Evolutionary conservation across 2,797 vertebrate genomes (phyloP).

Genomic region (Remorina albescens): DNA sequence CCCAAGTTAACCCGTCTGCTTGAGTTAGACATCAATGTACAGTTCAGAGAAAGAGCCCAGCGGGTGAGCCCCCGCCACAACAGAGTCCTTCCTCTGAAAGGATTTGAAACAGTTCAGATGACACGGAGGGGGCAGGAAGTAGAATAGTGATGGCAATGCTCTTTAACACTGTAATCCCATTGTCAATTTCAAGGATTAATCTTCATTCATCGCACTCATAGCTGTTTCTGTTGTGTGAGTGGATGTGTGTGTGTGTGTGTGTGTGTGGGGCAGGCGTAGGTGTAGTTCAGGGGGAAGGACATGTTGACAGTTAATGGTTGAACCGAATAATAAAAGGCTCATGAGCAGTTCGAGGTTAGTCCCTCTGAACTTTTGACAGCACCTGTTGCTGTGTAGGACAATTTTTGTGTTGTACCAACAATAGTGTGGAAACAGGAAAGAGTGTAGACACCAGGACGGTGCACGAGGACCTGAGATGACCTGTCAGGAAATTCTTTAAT

Average conservation of each 20-base stretch:
- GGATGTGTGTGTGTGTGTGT: slow-evolving; percentile 37
- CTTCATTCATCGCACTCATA: slow-evolving; percentile 67
- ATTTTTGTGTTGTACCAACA: slow-evolving; percentile 62
- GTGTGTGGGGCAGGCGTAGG: neutral
- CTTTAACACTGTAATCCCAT: slow-evolving; percentile 77
- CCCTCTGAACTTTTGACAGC: slow-evolving; percentile 39
- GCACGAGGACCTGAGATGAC: slow-evolving; percentile 29
- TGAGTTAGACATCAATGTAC: slow-evolving; percentile 67
- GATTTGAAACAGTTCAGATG: slow-evolving; percentile 79
- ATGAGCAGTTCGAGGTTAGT: slow-evolving; percentile 54
- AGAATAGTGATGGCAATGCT: slow-evolving; percentile 60
- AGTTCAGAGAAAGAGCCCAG: slow-evolving; percentile 74
- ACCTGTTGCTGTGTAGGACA: slow-evolving; percentile 50
- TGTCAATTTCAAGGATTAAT: slow-evolving; percentile 72
- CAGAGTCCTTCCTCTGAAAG: slow-evolving; percentile 73
- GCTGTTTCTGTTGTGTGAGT: slow-evolving; percentile 41
- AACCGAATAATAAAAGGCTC: slow-evolving; percentile 52
- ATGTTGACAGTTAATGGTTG: slow-evolving; percentile 41
- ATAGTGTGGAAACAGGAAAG: slow-evolving; percentile 61
- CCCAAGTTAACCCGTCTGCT: slow-evolving; percentile 74
- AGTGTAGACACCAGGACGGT: slow-evolving; percentile 31
- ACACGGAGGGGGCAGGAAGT: slow-evolving; percentile 74
- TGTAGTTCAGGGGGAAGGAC: slow-evolving; percentile 6
- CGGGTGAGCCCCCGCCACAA: slow-evolving; percentile 63
- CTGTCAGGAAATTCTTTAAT: slow-evolving; percentile 37